Evolutionary conservation across 2,888 invertebrate species (phyloP).

Genomic region (Megamerina dolium): DNA sequence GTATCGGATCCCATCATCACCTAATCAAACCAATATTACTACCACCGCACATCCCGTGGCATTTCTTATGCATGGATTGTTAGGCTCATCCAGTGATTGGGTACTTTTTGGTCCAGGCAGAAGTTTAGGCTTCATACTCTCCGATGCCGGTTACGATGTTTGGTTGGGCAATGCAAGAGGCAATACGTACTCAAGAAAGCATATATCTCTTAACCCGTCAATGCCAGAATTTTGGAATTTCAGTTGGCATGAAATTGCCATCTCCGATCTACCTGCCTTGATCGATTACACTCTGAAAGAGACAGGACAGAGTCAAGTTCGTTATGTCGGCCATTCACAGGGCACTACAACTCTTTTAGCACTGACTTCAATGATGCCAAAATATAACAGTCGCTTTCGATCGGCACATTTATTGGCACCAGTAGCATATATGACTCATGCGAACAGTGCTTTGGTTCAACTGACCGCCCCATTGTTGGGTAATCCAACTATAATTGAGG

Average conservation of each 20-base stretch:
- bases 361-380: constrained; percentile 31
- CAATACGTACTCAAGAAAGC: constrained; percentile 54
- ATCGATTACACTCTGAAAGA: constrained; percentile 60
- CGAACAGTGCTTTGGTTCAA: constrained; percentile 50
- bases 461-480: constrained; percentile 54
- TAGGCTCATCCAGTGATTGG: constrained; percentile 40
- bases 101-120: constrained; percentile 29
- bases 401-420: constrained; percentile 50
- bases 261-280: constrained; percentile 78
- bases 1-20: constrained; percentile 38
- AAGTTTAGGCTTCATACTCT: constrained; percentile 32
- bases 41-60: constrained; percentile 25
- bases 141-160: constrained; percentile 37
- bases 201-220: constrained; percentile 44
- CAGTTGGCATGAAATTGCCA: constrained; percentile 85
- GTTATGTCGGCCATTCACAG: constrained; percentile 89
- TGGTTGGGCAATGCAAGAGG: constrained; percentile 56
- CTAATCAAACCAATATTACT: constrained; percentile 19
- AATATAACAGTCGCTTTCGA: constrained; percentile 30
- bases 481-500: constrained; percentile 32
- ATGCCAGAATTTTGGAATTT: constrained; percentile 39
- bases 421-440: constrained; percentile 47
- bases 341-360: constrained; percentile 74
- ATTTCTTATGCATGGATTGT: constrained; percentile 37
- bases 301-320: constrained; percentile 30